Percentiles rank a stretch among this genome's conserved stretches.
Evolutionary conservation across 2,113 vertebrate species (phyloP).

Genomic region (Lipophrys pholis): DNA sequence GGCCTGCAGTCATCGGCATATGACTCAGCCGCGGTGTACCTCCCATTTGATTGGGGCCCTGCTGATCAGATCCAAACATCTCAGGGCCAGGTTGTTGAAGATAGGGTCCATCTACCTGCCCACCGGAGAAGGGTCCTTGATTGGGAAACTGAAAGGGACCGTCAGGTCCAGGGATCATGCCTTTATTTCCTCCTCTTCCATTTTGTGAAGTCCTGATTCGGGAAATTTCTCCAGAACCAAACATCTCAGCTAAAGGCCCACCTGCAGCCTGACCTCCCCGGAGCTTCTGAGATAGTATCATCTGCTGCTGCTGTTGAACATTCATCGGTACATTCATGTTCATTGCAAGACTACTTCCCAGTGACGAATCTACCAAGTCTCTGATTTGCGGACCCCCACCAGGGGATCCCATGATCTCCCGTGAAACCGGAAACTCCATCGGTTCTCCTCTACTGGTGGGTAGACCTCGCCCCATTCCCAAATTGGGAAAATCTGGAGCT

Average conservation of each 20-base stretch:
- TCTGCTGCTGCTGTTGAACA: constrained; percentile 87
- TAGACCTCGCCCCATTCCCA: constrained; percentile 75
- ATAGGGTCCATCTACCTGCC: constrained; percentile 85
- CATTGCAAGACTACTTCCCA: constrained; percentile 90
- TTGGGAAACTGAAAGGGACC: constrained; percentile 84
- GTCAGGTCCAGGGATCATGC: constrained; percentile 85
- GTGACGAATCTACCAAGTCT: constrained; percentile 87
- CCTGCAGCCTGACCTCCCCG: constrained; percentile 82
- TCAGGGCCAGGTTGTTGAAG: constrained; percentile 87
- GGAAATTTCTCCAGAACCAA: constrained; percentile 88
- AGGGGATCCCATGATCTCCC: constrained; percentile 90
- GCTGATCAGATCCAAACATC: constrained; percentile 89
- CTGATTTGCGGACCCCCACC: constrained; percentile 84
- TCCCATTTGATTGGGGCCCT: constrained; percentile 84
- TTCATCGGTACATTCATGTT: constrained; percentile 92
- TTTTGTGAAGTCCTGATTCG: constrained; percentile 87
- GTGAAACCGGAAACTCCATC: constrained; percentile 90
- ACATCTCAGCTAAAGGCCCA: constrained; percentile 82
- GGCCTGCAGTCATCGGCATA: constrained; percentile 86
- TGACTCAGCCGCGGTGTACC: constrained; percentile 90
- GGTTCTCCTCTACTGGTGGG: constrained; percentile 69
- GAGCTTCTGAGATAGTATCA: constrained; percentile 92
- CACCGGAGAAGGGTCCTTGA: constrained; percentile 87
- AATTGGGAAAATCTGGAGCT: constrained; percentile 74
- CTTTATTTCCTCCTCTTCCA: constrained; percentile 84